Conservation (phyloP, 2,888 invertebrate genomes). For the Nowickia ferox region DNA sequence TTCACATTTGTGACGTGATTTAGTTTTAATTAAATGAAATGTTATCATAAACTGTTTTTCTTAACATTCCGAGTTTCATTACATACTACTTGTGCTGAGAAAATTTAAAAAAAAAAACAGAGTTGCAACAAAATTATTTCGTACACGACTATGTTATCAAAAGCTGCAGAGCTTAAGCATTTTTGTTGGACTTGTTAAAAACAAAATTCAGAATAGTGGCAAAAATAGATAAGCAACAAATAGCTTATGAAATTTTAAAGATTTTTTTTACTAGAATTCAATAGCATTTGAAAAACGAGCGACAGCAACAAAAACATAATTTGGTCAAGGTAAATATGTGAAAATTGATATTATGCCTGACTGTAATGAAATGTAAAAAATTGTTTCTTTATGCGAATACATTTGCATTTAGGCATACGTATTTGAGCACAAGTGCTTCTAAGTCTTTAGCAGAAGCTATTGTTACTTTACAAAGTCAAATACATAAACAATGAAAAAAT, state of each 20-base stretch:
- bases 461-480: conserved; percentile 38
- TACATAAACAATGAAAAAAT: conserved; percentile 4
- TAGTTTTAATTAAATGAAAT: too few relatives aligned
- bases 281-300: conserved; percentile 35
- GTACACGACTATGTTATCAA: conserved; percentile 12
- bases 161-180: background rate
- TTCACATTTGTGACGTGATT: too few relatives aligned
- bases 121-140: background rate
- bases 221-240: conserved; percentile 73
- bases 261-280: conserved; percentile 51
- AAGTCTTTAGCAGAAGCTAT: conserved; percentile 31
- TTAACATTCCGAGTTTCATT: conserved; percentile 14
- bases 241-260: conserved; percentile 56
- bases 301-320: conserved; percentile 71
- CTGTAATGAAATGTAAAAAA: conserved; percentile 47
- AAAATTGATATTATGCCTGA: conserved; percentile 75
- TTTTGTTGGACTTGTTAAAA: conserved; percentile 38
- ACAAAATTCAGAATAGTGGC: conserved; percentile 53
- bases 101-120: conserved; percentile 9
- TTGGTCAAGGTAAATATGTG: conserved; percentile 80
- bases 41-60: background rate
- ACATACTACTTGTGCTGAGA: background rate
- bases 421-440: conserved; percentile 35
- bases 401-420: background rate
- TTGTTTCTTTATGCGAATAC: conserved; percentile 44